These are phyloP conservation scores for Microtus oregoni DNA, from an alignment of 2,113 vertebrate species.

Conservation along the genomic window DNA sequence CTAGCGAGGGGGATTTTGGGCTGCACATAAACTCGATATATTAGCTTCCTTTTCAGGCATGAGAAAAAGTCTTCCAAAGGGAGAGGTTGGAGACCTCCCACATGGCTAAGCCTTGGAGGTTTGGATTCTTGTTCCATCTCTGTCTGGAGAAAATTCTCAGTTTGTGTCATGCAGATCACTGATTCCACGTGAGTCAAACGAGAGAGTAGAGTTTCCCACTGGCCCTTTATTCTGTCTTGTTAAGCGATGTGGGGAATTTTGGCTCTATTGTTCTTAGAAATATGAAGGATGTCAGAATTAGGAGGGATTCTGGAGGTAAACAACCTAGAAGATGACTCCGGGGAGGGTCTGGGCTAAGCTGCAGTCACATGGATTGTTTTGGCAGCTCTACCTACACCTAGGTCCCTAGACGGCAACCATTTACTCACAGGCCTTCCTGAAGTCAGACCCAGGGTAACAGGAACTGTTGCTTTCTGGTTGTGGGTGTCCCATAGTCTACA, in stretches of 20 bases:
- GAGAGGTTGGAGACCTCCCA: not conserved
- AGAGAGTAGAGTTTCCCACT: not conserved
- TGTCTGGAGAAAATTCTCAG: not conserved
- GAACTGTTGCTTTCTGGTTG: not conserved
- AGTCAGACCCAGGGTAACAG: not conserved
- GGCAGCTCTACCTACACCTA: not conserved
- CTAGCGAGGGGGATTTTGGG: not conserved
- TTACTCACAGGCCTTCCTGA: not conserved
- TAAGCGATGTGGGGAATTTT: constrained; percentile 62
- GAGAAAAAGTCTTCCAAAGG: not conserved
- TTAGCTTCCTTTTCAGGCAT: not conserved
- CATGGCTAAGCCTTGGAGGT: not conserved
- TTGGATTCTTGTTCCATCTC: not conserved
- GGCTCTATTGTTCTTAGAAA: constrained; percentile 58
- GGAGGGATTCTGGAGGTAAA: constrained; percentile 1
- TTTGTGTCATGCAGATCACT: not conserved
- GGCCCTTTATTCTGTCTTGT: not conserved
- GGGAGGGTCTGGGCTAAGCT: not conserved
- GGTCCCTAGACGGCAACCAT: not conserved
- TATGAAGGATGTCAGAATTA: constrained; percentile 24
- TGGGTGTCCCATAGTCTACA: not conserved
- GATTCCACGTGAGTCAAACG: not conserved
- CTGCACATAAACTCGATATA: not conserved
- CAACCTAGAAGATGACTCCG: not conserved
- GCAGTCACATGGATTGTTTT: not conserved